phyloP scores from a whole-genome alignment of 2,888 invertebrate species.

The Latheticus oryzae region DNA sequence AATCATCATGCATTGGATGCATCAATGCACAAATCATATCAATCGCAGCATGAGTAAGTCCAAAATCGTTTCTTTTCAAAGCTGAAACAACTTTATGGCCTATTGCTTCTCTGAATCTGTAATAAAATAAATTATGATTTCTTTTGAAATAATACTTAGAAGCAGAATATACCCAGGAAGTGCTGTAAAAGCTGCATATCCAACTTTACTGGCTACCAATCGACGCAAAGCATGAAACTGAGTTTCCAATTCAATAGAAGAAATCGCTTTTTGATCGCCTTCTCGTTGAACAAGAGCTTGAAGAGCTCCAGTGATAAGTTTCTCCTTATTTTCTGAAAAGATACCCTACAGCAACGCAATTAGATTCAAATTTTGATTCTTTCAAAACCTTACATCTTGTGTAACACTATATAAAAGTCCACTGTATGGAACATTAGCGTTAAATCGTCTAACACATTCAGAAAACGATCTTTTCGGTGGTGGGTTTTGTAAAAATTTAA shows the following conservation, averaged over 20 bases:
- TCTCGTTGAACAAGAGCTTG: slow-evolving; percentile 83
- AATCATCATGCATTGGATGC: slow-evolving; percentile 98
- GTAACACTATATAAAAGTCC: slow-evolving; percentile 96
- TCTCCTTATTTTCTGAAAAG: slow-evolving; percentile 98
- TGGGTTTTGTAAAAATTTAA: slow-evolving; percentile 80
- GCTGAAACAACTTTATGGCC: slow-evolving; percentile 93
- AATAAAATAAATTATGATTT: slow-evolving; percentile 4
- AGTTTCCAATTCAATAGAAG: slow-evolving; percentile 85
- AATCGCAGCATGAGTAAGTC: slow-evolving; percentile 94
- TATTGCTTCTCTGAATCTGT: slow-evolving; percentile 88
- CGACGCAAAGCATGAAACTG: slow-evolving; percentile 95
- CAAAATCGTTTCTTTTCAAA: slow-evolving; percentile 86
- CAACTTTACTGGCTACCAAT: slow-evolving; percentile 96
- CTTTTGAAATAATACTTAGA: slow-evolving; percentile 8
- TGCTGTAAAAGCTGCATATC: slow-evolving; percentile 95
- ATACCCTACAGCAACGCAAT: slow-evolving; percentile 80
- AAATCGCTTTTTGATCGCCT: slow-evolving; percentile 71
- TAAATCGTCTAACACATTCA: slow-evolving; percentile 93
- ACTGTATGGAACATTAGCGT: slow-evolving; percentile 97
- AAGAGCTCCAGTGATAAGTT: slow-evolving; percentile 92
- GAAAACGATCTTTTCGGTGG: slow-evolving; percentile 75
- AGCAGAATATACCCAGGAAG: slow-evolving; percentile 89
- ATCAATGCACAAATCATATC: slow-evolving; percentile 98
- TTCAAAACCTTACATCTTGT: slow-evolving; percentile 85
- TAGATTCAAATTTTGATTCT: slow-evolving; percentile 1